Conservation (phyloP, 2,113 vertebrate species). For the Megaptera novaeangliae region DNA sequence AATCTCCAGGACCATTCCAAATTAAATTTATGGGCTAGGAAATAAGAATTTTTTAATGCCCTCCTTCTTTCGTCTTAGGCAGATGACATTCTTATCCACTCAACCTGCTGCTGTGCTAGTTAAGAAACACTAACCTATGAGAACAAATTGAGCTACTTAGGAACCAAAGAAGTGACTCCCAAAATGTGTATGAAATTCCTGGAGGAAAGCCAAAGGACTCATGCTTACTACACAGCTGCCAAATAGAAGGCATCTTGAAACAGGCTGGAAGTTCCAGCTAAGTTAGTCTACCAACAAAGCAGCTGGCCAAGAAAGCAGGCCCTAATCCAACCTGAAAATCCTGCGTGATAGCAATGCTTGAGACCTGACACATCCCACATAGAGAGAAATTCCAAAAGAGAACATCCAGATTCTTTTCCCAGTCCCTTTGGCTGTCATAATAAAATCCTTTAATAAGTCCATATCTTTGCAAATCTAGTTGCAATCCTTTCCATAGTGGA, state of each 20-base stretch:
- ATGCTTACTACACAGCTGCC: neutral
- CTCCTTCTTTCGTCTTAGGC: neutral
- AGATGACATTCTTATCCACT: neutral
- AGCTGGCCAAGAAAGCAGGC: neutral
- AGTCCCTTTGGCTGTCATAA: neutral
- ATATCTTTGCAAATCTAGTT: neutral
- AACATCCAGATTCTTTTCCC: neutral
- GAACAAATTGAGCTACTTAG: neutral
- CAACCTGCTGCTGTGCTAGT: neutral
- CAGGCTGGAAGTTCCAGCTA: constrained; percentile 31
- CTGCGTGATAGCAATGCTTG: neutral
- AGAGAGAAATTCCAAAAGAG: neutral
- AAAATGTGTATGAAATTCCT: neutral
- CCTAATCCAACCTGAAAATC: constrained; percentile 60
- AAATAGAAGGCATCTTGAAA: constrained; percentile 38
- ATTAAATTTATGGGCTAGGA: constrained; percentile 24
- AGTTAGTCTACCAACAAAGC: neutral
- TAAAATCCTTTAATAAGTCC: neutral
- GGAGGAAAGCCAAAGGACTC: constrained; percentile 29
- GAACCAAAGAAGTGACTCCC: constrained; percentile 6
- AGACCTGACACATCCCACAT: neutral
- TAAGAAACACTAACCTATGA: constrained; percentile 9
- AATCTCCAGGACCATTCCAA: neutral
- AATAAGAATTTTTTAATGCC: neutral
- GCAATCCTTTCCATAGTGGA: neutral